Evolutionary conservation across 2,113 vertebrate genomes (phyloP).

Genomic region (Aldabrachelys gigantea): DNA sequence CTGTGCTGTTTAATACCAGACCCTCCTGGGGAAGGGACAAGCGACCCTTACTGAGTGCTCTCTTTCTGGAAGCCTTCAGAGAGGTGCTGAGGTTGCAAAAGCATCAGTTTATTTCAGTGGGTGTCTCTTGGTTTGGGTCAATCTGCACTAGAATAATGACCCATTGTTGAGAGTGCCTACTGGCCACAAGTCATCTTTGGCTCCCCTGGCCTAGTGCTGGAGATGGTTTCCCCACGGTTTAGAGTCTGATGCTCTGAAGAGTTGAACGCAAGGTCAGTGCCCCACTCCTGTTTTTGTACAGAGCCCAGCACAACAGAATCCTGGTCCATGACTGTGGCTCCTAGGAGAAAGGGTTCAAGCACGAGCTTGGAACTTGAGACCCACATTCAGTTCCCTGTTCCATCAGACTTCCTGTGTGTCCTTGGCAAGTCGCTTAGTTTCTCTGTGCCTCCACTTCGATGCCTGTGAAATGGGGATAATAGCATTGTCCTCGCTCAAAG

Average conservation of each 20-base stretch:
- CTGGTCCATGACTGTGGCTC: not conserved
- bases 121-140: not conserved
- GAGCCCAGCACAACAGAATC: not conserved
- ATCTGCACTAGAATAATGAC: not conserved
- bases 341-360: not conserved
- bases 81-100: not conserved
- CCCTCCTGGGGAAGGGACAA: not conserved
- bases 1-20: not conserved
- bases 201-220: too few relatives aligned
- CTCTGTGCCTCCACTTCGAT: not conserved
- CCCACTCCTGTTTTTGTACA: not conserved
- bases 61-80: not conserved
- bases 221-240: not conserved
- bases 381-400: not conserved
- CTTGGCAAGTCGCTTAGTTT: not conserved
- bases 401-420: not conserved
- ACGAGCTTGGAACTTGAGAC: not conserved
- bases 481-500: not conserved
- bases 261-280: not conserved
- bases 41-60: not conserved
- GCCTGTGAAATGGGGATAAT: not conserved
- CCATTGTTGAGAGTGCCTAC: not conserved
- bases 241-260: not conserved
- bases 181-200: not conserved
- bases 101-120: not conserved